Base-by-base conservation (phyloP, 2,888 invertebrate genomes). In the Drosophila dives region DNA sequence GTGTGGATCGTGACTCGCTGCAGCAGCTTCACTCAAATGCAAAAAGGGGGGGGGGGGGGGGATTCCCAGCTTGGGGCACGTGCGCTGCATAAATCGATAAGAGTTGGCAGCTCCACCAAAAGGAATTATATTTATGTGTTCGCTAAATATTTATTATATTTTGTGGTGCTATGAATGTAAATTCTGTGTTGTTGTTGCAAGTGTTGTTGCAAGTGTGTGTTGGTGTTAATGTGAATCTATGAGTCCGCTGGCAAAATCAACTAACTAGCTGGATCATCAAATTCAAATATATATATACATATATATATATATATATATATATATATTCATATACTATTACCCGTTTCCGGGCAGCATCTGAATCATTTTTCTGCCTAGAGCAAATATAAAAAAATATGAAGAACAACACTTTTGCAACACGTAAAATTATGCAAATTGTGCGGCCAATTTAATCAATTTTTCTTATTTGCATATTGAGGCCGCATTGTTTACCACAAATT, bases 401-500 rank as follows among this genome's bases (percentile, higher is more conserved):
- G n/a, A 42, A 56, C 70, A 78, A 79, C 80, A 67, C 77, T 75
- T 78, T 75, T 64, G 63, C 81, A 77, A 72, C 70, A 68, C 66
- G 73, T 54, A 72, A 88, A 86, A 83, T 90, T 86, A 86, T 86
- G 86, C 69, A 90, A 88, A 90, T 86, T 72, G 53, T 23, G 48
- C 59, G 71, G 61, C 74, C 72, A 68, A 71, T 75, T 81, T 75
- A 62, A 73, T 83, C 81, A 85, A 89, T 88, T 79, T 75, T 75
- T 74, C 81, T 65, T 67, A 90, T 86, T 90, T 90, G 77, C 86
- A 86, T 86, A 76, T 79, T 76, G 68, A 75, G 72, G 64, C 71
- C 81, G 77, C 81, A 84, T 89, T 86, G 85, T 87, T 86, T 85
- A 70, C 89, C 82, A 71, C 74, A 77, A 61, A 68, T 77, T 73